Conservation (phyloP, 2,113 vertebrate species). For the Lasiurus borealis region DNA sequence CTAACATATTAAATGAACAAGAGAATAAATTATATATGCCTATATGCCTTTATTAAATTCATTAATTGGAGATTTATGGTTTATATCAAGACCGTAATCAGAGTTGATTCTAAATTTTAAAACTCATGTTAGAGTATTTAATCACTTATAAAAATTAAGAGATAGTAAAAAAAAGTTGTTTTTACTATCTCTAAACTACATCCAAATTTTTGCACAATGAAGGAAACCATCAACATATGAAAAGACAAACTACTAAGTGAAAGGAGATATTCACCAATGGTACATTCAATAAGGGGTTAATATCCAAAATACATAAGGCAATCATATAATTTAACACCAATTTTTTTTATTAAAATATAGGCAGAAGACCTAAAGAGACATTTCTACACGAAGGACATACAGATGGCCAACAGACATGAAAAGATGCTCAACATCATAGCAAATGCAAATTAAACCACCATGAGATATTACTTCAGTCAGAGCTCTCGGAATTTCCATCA, state of each 20-base stretch:
- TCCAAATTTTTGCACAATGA: not conserved
- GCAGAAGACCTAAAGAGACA: not conserved
- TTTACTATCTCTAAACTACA: not conserved
- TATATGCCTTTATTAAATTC: conserved; percentile 12
- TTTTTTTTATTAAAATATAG: not conserved
- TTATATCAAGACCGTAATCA: conserved; percentile 66
- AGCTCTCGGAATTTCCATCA: not conserved
- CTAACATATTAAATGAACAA: conserved; percentile 26
- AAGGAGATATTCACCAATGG: not conserved
- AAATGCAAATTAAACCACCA: not conserved
- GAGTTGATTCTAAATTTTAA: conserved; percentile 66
- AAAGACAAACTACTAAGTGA: not conserved
- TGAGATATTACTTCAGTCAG: not conserved
- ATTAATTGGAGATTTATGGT: conserved; percentile 61
- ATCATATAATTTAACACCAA: not conserved
- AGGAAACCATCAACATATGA: not conserved
- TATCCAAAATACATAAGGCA: not conserved
- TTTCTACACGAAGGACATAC: not conserved
- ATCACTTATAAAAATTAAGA: conserved; percentile 67
- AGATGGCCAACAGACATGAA: not conserved
- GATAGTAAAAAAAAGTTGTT: not conserved
- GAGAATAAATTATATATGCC: conserved; percentile 3
- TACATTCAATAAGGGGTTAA: not conserved
- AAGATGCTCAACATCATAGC: not conserved
- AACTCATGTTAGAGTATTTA: conserved; percentile 58